Conservation (phyloP, 2,797 vertebrate genomes). For the Naso thynnoides region DNA sequence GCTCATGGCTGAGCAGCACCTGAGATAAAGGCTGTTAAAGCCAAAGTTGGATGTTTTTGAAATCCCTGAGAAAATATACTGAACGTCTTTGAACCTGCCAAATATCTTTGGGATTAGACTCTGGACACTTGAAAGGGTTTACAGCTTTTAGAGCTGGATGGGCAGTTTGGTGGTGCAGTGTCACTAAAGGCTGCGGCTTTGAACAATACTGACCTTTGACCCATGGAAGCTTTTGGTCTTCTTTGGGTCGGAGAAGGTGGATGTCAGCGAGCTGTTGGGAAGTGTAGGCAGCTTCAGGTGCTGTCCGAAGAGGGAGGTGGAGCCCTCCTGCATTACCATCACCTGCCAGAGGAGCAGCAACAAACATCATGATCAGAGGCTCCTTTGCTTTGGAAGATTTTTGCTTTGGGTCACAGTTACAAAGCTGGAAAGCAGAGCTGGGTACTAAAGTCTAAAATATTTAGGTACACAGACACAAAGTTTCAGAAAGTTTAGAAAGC, state of each 20-base stretch:
- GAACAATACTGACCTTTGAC: constrained; percentile 87
- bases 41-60: constrained; percentile 56
- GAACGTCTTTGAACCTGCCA: constrained; percentile 66
- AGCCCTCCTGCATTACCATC: constrained; percentile 93
- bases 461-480: background rate
- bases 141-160: constrained; percentile 33
- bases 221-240: constrained; percentile 90
- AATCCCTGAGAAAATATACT: constrained; percentile 63
- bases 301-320: constrained; percentile 88
- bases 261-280: constrained; percentile 87
- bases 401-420: background rate
- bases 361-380: constrained; percentile 1
- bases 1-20: constrained; percentile 38
- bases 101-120: constrained; percentile 64
- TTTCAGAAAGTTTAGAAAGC: background rate
- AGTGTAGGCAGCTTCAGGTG: constrained; percentile 90
- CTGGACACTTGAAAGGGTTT: constrained; percentile 51
- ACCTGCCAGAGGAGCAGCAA: constrained; percentile 78
- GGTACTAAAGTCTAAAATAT: background rate
- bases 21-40: constrained; percentile 51
- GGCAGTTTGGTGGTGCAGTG: background rate
- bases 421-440: background rate
- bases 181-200: constrained; percentile 36
- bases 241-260: constrained; percentile 88
- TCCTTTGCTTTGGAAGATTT: background rate